Conservation (phyloP, 2,888 invertebrate species). For the Agrochola macilenta region DNA sequence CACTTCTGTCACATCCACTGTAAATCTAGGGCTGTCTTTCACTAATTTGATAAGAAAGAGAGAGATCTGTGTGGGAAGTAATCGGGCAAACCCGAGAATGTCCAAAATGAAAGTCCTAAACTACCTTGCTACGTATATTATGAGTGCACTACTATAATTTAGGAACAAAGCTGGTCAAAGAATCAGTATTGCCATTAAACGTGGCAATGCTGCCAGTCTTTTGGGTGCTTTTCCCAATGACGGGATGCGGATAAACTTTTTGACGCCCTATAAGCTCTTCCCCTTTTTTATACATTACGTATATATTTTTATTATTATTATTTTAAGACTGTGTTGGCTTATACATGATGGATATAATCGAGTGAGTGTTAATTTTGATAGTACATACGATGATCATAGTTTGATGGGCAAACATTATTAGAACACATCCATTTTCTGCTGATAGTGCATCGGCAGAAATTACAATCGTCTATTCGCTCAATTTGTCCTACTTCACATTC, state of each 20-base stretch:
- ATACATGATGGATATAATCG: background rate
- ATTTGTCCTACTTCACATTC: slow-evolving; percentile 14
- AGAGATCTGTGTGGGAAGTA: background rate
- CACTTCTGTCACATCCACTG: too few relatives aligned
- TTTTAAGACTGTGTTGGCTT: background rate
- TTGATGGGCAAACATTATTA: slow-evolving; percentile 3
- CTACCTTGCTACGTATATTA: too few relatives aligned
- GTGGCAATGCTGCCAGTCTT: background rate
- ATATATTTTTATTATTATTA: background rate
- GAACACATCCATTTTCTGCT: slow-evolving; percentile 23
- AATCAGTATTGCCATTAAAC: background rate
- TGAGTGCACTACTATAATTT: background rate
- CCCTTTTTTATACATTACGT: background rate
- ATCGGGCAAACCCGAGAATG: too few relatives aligned
- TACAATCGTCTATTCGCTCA: slow-evolving; percentile 12
- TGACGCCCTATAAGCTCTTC: background rate
- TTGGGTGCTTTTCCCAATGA: background rate
- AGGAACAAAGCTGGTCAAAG: background rate
- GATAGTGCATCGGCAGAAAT: slow-evolving; percentile 20
- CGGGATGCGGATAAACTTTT: background rate
- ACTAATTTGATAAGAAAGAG: background rate
- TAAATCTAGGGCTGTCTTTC: background rate
- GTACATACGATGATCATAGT: background rate
- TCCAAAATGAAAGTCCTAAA: background rate
- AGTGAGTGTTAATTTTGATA: background rate